Evolutionary conservation across 2,888 invertebrate species (phyloP).

Genomic region (Lepeophtheirus nordmannii): DNA sequence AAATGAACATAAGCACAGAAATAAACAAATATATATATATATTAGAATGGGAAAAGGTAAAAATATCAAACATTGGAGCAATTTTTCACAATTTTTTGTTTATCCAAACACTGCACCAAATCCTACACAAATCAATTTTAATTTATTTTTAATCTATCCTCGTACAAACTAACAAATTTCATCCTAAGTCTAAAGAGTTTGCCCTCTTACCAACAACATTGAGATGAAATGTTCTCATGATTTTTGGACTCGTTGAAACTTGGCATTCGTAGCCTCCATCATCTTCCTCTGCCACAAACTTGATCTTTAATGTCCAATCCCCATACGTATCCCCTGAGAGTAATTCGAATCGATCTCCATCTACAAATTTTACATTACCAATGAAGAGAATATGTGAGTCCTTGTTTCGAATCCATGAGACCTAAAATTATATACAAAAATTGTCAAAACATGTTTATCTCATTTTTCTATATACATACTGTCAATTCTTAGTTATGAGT

Average conservation of each 20-base stretch:
- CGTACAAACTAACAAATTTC: too few relatives aligned
- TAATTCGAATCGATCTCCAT: slow-evolving; percentile 15
- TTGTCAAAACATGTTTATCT: not conserved
- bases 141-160: too few relatives aligned
- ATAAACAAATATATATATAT: too few relatives aligned
- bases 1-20: too few relatives aligned
- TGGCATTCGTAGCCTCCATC: slow-evolving; percentile 31
- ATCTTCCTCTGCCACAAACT: slow-evolving; percentile 12
- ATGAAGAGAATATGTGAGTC: slow-evolving; percentile 14
- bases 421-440: not conserved
- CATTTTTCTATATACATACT: too few relatives aligned
- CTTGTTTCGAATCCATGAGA: slow-evolving; percentile 20
- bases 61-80: too few relatives aligned
- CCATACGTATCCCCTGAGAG: slow-evolving; percentile 13
- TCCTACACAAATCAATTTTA: too few relatives aligned
- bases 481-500: too few relatives aligned
- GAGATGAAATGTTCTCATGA: slow-evolving; percentile 29
- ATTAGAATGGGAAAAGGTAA: too few relatives aligned
- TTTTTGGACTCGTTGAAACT: slow-evolving; percentile 31
- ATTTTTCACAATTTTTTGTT: too few relatives aligned
- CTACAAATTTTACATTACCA: slow-evolving; percentile 18
- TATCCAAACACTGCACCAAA: too few relatives aligned
- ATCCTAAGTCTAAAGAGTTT: too few relatives aligned
- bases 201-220: slow-evolving; percentile 29
- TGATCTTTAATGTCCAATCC: slow-evolving; percentile 16